Conservation (phyloP, 2,888 invertebrate genomes). For the Eurytoma californica region DNA sequence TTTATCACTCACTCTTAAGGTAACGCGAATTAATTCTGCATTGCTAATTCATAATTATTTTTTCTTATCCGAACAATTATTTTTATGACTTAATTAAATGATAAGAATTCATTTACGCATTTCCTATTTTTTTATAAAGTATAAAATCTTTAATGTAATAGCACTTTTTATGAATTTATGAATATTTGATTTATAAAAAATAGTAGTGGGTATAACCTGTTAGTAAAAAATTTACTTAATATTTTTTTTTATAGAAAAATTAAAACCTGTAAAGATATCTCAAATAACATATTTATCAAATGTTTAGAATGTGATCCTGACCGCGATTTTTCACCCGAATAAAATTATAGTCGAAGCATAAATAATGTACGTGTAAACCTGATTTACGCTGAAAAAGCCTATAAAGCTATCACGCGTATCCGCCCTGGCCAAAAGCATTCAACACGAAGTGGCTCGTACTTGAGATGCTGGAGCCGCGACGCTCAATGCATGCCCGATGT, state of each 20-base stretch:
- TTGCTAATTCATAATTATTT: slow-evolving; percentile 20
- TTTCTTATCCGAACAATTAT: slow-evolving; percentile 20
- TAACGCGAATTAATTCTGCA: slow-evolving; percentile 25
- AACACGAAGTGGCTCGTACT: neutral
- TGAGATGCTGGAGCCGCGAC: neutral
- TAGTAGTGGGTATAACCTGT: too few relatives aligned
- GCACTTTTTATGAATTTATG: neutral
- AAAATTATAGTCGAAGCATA: too few relatives aligned
- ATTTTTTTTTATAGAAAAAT: too few relatives aligned
- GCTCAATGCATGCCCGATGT: too few relatives aligned
- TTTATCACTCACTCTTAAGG: slow-evolving; percentile 15
- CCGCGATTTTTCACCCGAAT: too few relatives aligned
- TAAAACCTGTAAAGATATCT: too few relatives aligned
- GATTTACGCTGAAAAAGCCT: slow-evolving; percentile 32
- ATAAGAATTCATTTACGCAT: neutral
- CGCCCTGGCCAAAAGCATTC: slow-evolving; percentile 19
- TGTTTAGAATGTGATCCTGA: too few relatives aligned
- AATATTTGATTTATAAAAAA: neutral
- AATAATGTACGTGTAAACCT: neutral
- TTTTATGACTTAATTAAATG: slow-evolving; percentile 40
- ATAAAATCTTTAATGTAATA: neutral
- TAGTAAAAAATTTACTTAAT: too few relatives aligned
- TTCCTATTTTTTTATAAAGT: neutral
- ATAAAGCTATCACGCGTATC: slow-evolving; percentile 42
- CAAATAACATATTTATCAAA: too few relatives aligned